Evolutionary conservation across 2,888 invertebrate species (phyloP).

Genomic region (Palloptera scutellata): DNA sequence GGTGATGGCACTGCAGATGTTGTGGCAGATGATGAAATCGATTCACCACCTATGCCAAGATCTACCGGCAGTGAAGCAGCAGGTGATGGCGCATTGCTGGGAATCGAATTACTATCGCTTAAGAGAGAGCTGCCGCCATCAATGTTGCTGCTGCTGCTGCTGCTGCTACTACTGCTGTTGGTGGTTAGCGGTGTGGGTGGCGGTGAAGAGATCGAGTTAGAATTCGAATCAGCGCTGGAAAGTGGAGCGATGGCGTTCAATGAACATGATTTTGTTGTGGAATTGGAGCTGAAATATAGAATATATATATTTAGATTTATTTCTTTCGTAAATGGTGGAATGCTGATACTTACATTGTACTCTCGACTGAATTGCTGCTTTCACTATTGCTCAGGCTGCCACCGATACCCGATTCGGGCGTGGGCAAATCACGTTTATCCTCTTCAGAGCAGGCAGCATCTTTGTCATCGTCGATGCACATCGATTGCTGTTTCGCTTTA

Average conservation of each 20-base stretch:
- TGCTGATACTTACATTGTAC: constrained; percentile 52
- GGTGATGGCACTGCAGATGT: constrained; percentile 51
- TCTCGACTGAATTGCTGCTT: constrained; percentile 43
- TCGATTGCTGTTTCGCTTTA: background rate
- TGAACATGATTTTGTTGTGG: constrained; percentile 21
- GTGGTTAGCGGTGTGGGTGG: constrained; percentile 57
- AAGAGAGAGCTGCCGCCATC: constrained; percentile 28
- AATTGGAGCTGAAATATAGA: constrained; percentile 36
- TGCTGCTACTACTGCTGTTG: constrained; percentile 49
- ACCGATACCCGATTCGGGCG: constrained; percentile 58
- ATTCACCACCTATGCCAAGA: background rate
- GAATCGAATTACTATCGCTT: constrained; percentile 65
- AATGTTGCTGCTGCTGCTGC: constrained; percentile 56
- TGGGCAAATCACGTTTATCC: constrained; percentile 50
- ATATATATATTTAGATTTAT: too few relatives aligned
- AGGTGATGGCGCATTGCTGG: constrained; percentile 67
- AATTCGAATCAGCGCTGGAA: background rate
- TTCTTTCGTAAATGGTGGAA: too few relatives aligned
- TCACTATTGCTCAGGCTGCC: constrained; percentile 57
- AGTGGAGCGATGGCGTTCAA: constrained; percentile 25
- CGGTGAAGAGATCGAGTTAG: constrained; percentile 32
- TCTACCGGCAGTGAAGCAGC: constrained; percentile 38
- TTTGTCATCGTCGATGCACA: constrained; percentile 26
- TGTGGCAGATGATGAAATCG: constrained; percentile 7
- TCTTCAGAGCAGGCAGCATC: constrained; percentile 45